Percentiles rank a stretch among this genome's conserved stretches.
These are phyloP conservation scores for Macrophya alboannulata DNA, from an alignment of 2,888 invertebrate species.

Conservation along the genomic window DNA sequence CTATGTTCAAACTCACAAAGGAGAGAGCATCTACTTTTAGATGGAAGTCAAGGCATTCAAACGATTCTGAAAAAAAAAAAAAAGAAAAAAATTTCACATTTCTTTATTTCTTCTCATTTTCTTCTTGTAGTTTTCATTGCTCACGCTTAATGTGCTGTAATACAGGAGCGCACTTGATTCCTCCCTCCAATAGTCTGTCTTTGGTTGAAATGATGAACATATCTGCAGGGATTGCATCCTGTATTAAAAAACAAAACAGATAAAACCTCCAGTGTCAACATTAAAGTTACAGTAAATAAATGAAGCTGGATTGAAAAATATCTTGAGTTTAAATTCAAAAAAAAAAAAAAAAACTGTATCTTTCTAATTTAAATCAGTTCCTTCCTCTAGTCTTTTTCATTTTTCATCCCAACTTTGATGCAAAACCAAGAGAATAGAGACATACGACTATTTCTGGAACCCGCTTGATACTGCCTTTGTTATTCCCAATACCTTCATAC, in stretches of 20 bases:
- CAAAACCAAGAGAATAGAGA: not conserved
- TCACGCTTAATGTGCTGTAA: conserved; percentile 87
- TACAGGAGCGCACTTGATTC: conserved; percentile 81
- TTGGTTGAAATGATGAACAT: conserved; percentile 85
- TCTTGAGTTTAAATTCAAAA: not conserved
- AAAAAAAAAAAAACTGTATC: not conserved
- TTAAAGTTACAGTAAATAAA: not conserved
- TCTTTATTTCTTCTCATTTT: conserved; percentile 54
- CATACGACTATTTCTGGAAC: conserved; percentile 67
- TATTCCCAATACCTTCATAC: conserved; percentile 44
- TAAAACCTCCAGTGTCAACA: conserved; percentile 18
- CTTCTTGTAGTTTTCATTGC: conserved; percentile 65
- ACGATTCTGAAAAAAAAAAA: conserved; percentile 71
- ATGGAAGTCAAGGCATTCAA: conserved; percentile 83
- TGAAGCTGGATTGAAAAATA: not conserved
- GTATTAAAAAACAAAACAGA: conserved; percentile 65
- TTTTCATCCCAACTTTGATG: not conserved
- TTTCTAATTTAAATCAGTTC: not conserved
- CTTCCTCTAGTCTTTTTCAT: not conserved
- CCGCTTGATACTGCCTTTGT: conserved; percentile 65
- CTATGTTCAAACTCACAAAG: conserved; percentile 86
- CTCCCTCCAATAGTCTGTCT: conserved; percentile 81
- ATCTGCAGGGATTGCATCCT: conserved; percentile 84
- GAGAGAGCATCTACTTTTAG: conserved; percentile 88
- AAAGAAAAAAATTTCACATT: conserved; percentile 68